A percentile compares a stretch with the other conserved stretches of the same genome.
Conservation (phyloP, 2,113 vertebrate species). For the Erythrocebus patas region DNA sequence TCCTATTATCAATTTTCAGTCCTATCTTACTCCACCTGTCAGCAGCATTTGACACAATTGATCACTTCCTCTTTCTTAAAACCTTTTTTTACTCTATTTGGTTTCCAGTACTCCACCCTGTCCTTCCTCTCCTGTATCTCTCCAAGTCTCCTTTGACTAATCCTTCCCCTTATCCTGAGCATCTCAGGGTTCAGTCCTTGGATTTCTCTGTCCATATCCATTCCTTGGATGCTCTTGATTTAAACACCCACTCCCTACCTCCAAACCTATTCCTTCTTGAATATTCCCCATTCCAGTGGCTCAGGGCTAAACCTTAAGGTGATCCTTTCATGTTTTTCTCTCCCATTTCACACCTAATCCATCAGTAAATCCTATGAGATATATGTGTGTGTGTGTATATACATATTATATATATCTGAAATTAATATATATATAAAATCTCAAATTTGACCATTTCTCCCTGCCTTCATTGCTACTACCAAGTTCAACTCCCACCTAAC, state of each 20-base stretch:
- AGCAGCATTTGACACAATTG: background rate
- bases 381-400: no score
- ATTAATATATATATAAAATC: background rate
- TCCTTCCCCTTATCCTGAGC: background rate
- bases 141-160: background rate
- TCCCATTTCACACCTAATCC: background rate
- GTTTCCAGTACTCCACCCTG: background rate
- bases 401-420: background rate
- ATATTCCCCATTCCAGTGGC: background rate
- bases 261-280: background rate
- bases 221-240: background rate
- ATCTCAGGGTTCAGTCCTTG: background rate
- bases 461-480: background rate
- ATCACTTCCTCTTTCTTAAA: background rate
- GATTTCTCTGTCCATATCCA: background rate
- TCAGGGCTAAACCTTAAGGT: background rate
- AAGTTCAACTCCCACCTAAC: background rate
- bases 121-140: background rate
- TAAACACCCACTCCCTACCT: background rate
- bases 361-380: background rate
- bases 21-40: background rate
- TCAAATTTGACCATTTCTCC: background rate
- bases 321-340: background rate
- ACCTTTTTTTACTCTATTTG: background rate
- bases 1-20: background rate